Evolutionary conservation across 1,140 invertebrate species (phyloP).

Genomic region (Venustaconcha ellipsiformis): DNA sequence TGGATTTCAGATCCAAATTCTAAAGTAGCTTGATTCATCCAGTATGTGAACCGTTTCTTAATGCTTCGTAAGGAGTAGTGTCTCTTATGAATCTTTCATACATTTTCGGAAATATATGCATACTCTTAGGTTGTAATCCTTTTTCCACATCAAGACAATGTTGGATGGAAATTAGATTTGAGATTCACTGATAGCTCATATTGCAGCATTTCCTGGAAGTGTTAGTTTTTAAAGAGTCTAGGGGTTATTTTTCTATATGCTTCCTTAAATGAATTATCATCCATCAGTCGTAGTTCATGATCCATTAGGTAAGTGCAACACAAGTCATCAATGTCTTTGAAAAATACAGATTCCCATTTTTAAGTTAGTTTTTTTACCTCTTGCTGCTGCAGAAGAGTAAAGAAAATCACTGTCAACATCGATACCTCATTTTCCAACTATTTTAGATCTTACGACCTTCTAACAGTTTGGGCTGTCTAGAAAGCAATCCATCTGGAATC

Average conservation of each 20-base stretch:
- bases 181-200: not conserved
- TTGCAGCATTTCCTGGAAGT: constrained; percentile 15
- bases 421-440: constrained; percentile 8
- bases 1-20: constrained; percentile 8
- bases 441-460: constrained; percentile 3
- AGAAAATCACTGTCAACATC: not conserved
- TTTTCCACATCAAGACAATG: constrained; percentile 4
- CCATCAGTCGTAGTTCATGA: constrained; percentile 19
- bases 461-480: not conserved
- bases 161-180: not conserved
- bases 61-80: constrained; percentile 23
- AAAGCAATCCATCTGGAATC: too few relatives aligned
- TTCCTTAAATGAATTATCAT: constrained; percentile 22
- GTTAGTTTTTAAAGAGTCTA: constrained; percentile 18
- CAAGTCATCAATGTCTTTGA: constrained; percentile 10
- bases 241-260: constrained; percentile 21
- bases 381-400: constrained; percentile 1
- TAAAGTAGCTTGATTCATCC: constrained; percentile 11
- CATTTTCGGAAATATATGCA: constrained; percentile 26
- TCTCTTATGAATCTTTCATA: constrained; percentile 13
- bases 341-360: constrained; percentile 18
- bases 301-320: constrained; percentile 21
- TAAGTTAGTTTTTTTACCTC: constrained; percentile 5
- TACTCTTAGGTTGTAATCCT: not conserved
- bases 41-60: constrained; percentile 20